phyloP scores from a whole-genome alignment of 1,140 invertebrate genomes.

The Ruditapes philippinarum region DNA sequence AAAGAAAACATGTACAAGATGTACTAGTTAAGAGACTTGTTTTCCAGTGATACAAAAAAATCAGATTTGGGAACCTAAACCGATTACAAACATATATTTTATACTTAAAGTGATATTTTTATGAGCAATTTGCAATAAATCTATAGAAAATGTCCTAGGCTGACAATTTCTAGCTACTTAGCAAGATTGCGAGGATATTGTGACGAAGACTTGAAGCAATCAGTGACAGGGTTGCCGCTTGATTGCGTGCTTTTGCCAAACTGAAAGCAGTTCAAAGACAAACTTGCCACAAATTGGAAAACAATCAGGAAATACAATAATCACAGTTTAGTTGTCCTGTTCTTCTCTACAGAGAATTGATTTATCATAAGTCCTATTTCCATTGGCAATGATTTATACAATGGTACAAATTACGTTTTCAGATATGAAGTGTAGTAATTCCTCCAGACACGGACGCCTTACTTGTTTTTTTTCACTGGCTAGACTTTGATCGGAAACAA shows the following conservation, averaged over 20 bases:
- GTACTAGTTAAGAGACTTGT: too few relatives aligned
- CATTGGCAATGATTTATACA: not conserved
- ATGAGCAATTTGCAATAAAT: not conserved
- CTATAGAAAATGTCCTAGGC: not conserved
- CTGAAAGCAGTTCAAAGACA: not conserved
- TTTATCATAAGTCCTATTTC: slow-evolving; percentile 33
- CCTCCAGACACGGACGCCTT: not conserved
- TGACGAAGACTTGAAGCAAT: slow-evolving; percentile 1
- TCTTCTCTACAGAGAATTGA: slow-evolving; percentile 14
- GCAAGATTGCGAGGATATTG: not conserved
- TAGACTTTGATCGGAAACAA: not conserved
- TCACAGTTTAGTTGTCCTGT: slow-evolving; percentile 17
- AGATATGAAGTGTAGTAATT: slow-evolving; percentile 3
- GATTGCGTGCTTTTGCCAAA: not conserved
- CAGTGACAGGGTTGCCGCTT: not conserved
- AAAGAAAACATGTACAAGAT: too few relatives aligned
- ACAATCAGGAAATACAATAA: slow-evolving; percentile 37
- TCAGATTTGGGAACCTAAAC: too few relatives aligned
- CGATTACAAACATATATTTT: too few relatives aligned
- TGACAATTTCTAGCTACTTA: slow-evolving; percentile 1
- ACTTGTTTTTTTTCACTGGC: not conserved
- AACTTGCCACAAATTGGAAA: slow-evolving; percentile 43
- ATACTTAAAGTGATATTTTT: not conserved
- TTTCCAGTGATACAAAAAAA: too few relatives aligned
- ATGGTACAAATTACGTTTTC: slow-evolving; percentile 3